Conservation (phyloP, 2,113 vertebrate genomes). For the Boulengerochromis microlepis region DNA sequence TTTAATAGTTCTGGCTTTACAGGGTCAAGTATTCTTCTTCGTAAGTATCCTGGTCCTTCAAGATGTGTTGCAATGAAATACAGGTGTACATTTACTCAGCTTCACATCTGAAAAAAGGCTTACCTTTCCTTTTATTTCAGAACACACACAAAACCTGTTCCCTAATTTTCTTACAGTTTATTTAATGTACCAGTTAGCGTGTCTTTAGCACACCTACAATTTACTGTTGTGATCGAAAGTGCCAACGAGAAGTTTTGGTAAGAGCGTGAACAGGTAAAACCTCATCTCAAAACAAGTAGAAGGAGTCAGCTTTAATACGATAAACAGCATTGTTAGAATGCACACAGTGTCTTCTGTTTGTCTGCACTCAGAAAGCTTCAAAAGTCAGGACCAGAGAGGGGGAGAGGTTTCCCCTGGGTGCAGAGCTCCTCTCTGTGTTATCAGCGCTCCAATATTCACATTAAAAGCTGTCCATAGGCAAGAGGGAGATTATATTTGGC, state of each 20-base stretch:
- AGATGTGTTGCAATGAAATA: neutral
- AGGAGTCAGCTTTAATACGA: neutral
- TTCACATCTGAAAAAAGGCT: neutral
- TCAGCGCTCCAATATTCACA: constrained; percentile 1
- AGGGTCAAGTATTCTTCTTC: neutral
- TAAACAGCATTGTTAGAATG: neutral
- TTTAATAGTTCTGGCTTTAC: neutral
- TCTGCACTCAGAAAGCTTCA: neutral
- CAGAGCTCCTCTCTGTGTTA: constrained; percentile 13
- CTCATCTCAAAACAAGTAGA: neutral
- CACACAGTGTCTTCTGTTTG: neutral
- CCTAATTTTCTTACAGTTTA: neutral
- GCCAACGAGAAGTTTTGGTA: neutral
- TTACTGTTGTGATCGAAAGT: neutral
- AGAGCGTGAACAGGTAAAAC: neutral
- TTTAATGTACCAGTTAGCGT: neutral
- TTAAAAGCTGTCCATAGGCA: neutral
- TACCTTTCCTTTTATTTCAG: neutral
- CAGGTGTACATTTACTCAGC: neutral
- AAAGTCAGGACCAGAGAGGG: neutral
- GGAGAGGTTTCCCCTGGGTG: neutral
- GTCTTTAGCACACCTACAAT: neutral
- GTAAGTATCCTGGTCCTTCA: neutral
- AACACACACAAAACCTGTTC: neutral
- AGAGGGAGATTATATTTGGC: constrained; percentile 8